These are phyloP conservation scores for Polymixis flavicincta DNA, from an alignment of 2,888 invertebrate species.

Conservation along the genomic window DNA sequence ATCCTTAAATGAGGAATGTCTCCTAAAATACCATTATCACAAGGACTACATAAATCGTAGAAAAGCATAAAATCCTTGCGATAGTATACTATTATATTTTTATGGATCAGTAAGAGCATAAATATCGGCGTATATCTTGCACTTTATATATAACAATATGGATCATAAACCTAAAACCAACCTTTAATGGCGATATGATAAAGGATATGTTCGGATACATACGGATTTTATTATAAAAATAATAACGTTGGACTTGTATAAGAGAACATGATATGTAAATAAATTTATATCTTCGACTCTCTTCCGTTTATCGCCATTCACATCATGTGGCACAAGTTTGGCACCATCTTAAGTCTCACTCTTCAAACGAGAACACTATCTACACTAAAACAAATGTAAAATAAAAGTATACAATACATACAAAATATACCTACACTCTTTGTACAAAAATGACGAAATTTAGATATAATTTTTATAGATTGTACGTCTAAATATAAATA, in stretches of 20 bases:
- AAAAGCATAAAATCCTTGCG: slow-evolving; percentile 58
- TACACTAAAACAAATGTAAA: slow-evolving; percentile 61
- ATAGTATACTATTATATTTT: slow-evolving; percentile 70
- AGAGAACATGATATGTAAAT: slow-evolving; percentile 73
- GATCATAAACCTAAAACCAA: slow-evolving; percentile 77
- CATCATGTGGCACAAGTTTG: slow-evolving; percentile 71
- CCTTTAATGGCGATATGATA: slow-evolving; percentile 79
- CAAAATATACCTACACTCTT: slow-evolving; percentile 62
- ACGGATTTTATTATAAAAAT: slow-evolving; percentile 46
- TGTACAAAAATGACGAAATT: slow-evolving; percentile 63
- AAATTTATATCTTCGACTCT: slow-evolving; percentile 65
- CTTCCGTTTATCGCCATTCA: slow-evolving; percentile 66
- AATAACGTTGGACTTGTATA: slow-evolving; percentile 60
- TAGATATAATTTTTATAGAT: slow-evolving; percentile 53
- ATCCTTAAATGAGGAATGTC: slow-evolving; percentile 33
- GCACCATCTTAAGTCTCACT: slow-evolving; percentile 75
- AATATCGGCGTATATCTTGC: slow-evolving; percentile 68
- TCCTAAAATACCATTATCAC: slow-evolving; percentile 60
- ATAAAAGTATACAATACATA: slow-evolving; percentile 58
- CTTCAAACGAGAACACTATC: slow-evolving; percentile 65
- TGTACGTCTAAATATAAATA: slow-evolving; percentile 66
- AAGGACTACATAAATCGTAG: slow-evolving; percentile 62
- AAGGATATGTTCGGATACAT: slow-evolving; percentile 77
- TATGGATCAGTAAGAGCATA: slow-evolving; percentile 72
- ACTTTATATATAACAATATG: slow-evolving; percentile 72